Conservation (phyloP, 2,888 invertebrate genomes). For the Urechis unicinctus region DNA sequence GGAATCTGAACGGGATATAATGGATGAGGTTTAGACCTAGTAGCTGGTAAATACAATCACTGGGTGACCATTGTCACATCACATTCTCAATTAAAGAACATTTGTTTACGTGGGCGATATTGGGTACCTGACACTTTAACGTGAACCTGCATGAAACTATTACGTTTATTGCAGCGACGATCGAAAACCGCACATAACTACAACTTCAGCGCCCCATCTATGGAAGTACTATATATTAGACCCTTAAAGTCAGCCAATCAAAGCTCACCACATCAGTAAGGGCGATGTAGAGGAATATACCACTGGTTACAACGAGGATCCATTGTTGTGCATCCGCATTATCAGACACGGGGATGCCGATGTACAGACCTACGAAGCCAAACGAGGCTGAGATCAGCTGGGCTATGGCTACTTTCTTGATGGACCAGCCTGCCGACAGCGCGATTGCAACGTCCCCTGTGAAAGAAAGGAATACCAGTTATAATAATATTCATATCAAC, state of each 20-base stretch:
- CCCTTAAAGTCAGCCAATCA: too few species aligned
- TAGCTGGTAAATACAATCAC: too few species aligned
- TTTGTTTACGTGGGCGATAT: too few species aligned
- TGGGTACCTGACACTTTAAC: too few species aligned
- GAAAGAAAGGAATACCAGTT: neutral
- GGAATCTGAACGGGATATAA: constrained; percentile 15
- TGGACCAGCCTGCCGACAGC: constrained; percentile 48
- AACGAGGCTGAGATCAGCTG: constrained; percentile 52
- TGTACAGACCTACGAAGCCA: constrained; percentile 51
- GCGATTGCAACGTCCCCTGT: constrained; percentile 54
- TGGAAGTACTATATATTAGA: too few species aligned
- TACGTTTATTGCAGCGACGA: too few species aligned
- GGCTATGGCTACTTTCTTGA: constrained; percentile 44
- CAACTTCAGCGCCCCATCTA: too few species aligned
- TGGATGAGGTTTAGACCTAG: too few species aligned
- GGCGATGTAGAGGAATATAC: constrained; percentile 54
- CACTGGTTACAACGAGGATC: constrained; percentile 53
- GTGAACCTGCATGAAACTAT: too few species aligned
- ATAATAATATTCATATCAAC: neutral
- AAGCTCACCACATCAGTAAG: constrained; percentile 53
- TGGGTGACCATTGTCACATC: too few species aligned
- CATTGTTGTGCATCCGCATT: constrained; percentile 36
- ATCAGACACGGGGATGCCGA: constrained; percentile 46
- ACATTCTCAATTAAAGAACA: too few species aligned
- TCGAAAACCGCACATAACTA: too few species aligned